Base-by-base conservation (phyloP, 2,797 vertebrate species). In the Euphonia xanthogaster region DNA sequence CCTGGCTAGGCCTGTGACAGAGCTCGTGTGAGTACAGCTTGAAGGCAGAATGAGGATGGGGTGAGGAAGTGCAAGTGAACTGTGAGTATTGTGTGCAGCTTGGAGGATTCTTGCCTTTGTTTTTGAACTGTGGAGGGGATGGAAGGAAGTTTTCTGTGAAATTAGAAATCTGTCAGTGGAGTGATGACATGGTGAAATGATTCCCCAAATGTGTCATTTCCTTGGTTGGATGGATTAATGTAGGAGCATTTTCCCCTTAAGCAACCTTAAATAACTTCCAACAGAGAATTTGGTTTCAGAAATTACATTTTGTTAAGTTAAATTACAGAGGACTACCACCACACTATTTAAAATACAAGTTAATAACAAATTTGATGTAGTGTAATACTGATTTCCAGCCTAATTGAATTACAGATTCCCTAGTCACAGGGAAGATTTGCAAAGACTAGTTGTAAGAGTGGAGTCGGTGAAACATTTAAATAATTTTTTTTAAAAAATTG, bases 201-300 rank as follows among this genome's bases (percentile, higher is more conserved):
- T 66, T 92, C 68, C 16, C 21, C 3, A 7, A 83, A 95, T 62
- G 62, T 73, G 58, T 55, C 14, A 94, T 66, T 93, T 91, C 81
- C 92, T 94, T 68, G 42, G 22, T 66, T 92, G 84, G 81, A 86
- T 75, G 20, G 42, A 87, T 93, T 85, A 83, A 37, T 25, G 60
- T 30, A 67, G 58, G 51, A 81, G 22, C 30, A 19, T 15, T 13
- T 88, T 23, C 20, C 61, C 61, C 81, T 76, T 66, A 74, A 77
- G 68, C 65, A 86, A 90, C 14, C 35, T 81, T 62, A 88, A 87
- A 71, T 42, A 92, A 76, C 47, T 89, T 96, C n/a, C 50, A 85
- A 33, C 18, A 73, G n/a, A 85, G 21, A 79, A 61, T 51, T 19
- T 65, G 12, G 51, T 93, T 92, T 83, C 57, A 87, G 50, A 77